phyloP scores from a whole-genome alignment of 2,888 invertebrate species.

The Philhelius pedissequus region DNA sequence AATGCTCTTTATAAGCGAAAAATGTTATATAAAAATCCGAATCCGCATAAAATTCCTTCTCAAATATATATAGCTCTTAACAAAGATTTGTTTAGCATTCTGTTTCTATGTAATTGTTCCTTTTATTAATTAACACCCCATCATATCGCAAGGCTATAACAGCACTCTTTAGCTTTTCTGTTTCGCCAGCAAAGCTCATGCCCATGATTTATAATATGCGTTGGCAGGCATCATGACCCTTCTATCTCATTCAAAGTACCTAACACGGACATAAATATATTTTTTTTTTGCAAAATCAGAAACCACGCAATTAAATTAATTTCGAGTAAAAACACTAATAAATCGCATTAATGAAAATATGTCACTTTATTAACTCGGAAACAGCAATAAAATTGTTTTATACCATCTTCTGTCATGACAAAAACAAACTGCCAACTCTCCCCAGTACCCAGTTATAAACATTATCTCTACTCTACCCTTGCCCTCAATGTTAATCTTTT shows the following conservation, averaged over 20 bases:
- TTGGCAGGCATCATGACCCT: background rate
- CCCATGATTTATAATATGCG: background rate
- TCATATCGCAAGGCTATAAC: background rate
- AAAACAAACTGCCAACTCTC: background rate
- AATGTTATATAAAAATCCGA: background rate
- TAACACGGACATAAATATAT: background rate
- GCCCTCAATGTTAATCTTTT: background rate
- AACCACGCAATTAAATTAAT: slow-evolving; percentile 58
- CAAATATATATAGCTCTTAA: background rate
- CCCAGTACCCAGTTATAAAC: background rate
- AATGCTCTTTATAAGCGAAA: too few species aligned
- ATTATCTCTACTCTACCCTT: background rate
- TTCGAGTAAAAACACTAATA: slow-evolving; percentile 60
- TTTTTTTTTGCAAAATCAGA: slow-evolving; percentile 20
- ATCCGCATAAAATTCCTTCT: background rate
- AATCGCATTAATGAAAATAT: slow-evolving; percentile 60
- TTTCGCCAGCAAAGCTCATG: background rate
- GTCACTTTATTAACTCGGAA: slow-evolving; percentile 56
- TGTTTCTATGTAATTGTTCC: slow-evolving; percentile 25
- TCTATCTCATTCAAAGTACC: background rate
- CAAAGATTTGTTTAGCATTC: slow-evolving; percentile 10
- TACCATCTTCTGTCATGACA: slow-evolving; percentile 17
- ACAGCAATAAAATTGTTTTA: slow-evolving; percentile 59
- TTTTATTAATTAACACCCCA: slow-evolving; percentile 30
- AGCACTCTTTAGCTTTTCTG: background rate